Conservation (phyloP, 1,140 invertebrate species). For the Ridgeia piscesae region DNA sequence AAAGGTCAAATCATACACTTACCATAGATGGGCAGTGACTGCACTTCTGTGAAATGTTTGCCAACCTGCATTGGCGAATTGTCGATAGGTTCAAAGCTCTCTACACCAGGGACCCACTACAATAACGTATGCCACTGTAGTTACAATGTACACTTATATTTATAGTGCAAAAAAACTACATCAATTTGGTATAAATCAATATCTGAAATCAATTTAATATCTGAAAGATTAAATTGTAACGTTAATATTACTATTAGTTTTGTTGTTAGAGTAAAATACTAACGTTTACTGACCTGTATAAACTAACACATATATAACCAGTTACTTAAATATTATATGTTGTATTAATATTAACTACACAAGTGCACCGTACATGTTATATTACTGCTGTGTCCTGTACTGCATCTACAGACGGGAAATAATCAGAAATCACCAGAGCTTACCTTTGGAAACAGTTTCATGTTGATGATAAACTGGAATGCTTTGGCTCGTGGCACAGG, state of each 20-base stretch:
- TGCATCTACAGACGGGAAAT: too few relatives aligned
- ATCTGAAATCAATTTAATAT: not conserved
- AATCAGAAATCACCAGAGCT: not conserved
- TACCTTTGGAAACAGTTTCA: not conserved
- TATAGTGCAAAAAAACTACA: not conserved
- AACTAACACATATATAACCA: too few relatives aligned
- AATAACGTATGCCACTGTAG: not conserved
- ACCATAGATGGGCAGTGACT: constrained; percentile 24
- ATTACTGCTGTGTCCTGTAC: too few relatives aligned
- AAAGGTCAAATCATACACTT: not conserved
- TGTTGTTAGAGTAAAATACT: too few relatives aligned
- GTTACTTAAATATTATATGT: too few relatives aligned
- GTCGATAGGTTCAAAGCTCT: constrained; percentile 26
- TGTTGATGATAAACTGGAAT: constrained; percentile 1
- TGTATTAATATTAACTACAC: too few relatives aligned
- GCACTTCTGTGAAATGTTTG: constrained; percentile 24
- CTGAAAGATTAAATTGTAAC: not conserved
- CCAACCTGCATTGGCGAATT: constrained; percentile 22
- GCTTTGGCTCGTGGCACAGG: not conserved
- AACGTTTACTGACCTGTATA: too few relatives aligned
- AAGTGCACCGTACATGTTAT: too few relatives aligned
- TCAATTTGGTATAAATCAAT: too few relatives aligned
- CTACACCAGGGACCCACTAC: constrained; percentile 23
- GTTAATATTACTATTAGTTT: too few relatives aligned
- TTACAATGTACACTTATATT: not conserved